Evolutionary conservation across 2,797 vertebrate genomes (phyloP).

Genomic region (Microchirus variegatus): DNA sequence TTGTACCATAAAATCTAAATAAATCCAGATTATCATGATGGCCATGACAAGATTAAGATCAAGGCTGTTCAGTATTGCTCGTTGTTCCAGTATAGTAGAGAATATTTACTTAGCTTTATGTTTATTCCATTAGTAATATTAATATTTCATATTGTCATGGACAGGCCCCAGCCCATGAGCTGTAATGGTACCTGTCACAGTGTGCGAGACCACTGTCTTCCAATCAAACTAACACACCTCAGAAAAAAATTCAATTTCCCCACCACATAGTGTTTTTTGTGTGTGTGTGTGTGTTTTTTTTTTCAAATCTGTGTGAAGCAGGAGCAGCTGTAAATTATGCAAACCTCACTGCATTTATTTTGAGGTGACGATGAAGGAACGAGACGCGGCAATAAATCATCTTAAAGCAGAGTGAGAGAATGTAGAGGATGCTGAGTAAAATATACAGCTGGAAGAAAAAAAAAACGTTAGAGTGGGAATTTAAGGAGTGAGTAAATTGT

Average conservation of each 20-base stretch:
- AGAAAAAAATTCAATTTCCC: slow-evolving; percentile 19
- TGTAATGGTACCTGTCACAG: neutral
- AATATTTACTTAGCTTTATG: neutral
- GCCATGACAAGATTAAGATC: no score
- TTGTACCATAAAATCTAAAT: no score
- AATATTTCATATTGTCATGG: neutral
- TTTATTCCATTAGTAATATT: neutral
- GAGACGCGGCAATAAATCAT: slow-evolving; percentile 21
- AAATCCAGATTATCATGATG: no score
- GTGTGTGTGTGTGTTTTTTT: no score
- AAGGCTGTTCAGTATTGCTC: no score
- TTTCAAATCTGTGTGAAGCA: slow-evolving; percentile 10
- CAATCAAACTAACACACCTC: slow-evolving; percentile 25
- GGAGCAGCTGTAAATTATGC: slow-evolving; percentile 43
- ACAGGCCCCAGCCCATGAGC: neutral
- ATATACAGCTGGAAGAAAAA: neutral
- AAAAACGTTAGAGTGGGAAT: neutral
- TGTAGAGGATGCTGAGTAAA: neutral
- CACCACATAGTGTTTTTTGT: slow-evolving; percentile 13
- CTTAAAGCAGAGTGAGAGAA: slow-evolving; percentile 6
- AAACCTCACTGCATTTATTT: slow-evolving; percentile 27
- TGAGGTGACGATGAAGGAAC: slow-evolving; percentile 4
- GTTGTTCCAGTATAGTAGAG: no score
- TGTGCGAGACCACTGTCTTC: slow-evolving; percentile 2
- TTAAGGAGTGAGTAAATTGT: slow-evolving; percentile 3